Evolutionary conservation across 2,888 invertebrate species (phyloP), one percentile per base, ranked within the genome.

Genomic region (Linnaemya tessellans): DNA sequence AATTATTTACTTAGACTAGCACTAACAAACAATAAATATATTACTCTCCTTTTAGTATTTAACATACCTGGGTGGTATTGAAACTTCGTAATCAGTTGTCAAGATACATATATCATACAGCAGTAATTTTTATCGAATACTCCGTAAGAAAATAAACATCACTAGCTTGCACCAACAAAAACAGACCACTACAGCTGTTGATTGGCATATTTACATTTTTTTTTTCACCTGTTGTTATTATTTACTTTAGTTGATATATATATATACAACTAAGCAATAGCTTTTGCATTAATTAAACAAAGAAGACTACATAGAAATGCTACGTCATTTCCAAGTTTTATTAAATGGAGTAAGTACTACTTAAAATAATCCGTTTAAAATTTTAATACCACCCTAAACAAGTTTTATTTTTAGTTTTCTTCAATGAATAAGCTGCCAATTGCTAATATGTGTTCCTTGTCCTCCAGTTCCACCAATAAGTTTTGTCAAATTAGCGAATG

Each of bases 401-500:
- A 35, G 0, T 15, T 35, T 75, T 30, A 30, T n/a, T 46, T 43
- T 22, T 41, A 77, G 82, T 11, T 38, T 10, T 38, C 0, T 43
- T 18, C 54, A 10, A 20, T 46, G 15, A 80, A 41, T 38, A 75
- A 62, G 3, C 9, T 62, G 22, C 54, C 75, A 1, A 0, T 62
- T 30, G 25, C 38, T 22, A 70, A 70, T 56, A 77, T 82, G 64
- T 58, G 38, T 22, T 70, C 58, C 13, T n/a, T 43, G 15, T 9
- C 71, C n/a, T 25, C 74, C 18, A 43, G 30, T 22, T 62, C 49
- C 25, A 70, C 15, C 25, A 54, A 30, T 10, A 54, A 70, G 22
- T 75, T 62, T 64, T 85, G 85, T 35, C 58, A 80, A 79, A 71
- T 85, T 22, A 71, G 20, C 1, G 85, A 85, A 80, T 11, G 20